phyloP scores from a whole-genome alignment of 2,888 invertebrate genomes.

The Pterostichus madidus region DNA sequence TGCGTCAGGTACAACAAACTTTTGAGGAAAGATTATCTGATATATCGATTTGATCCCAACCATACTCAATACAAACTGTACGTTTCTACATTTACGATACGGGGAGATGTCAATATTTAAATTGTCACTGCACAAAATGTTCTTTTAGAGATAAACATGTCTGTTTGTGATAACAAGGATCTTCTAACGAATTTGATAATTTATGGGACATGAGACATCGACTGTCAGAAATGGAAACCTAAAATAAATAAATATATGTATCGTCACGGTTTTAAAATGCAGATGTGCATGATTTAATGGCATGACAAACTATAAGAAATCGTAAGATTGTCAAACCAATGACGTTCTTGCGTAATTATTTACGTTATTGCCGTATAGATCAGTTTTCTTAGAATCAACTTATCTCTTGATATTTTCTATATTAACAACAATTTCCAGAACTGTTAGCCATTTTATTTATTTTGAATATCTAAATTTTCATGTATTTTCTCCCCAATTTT shows the following conservation, averaged over 20 bases:
- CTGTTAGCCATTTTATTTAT: too few species aligned
- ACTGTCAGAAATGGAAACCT: neutral
- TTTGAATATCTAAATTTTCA: too few species aligned
- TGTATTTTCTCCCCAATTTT: too few species aligned
- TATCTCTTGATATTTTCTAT: too few species aligned
- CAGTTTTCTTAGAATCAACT: too few species aligned
- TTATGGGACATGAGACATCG: neutral
- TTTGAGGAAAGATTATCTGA: slow-evolving; percentile 17
- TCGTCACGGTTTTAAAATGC: neutral
- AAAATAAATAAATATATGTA: neutral
- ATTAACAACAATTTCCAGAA: too few species aligned
- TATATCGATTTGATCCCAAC: slow-evolving; percentile 45
- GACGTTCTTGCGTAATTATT: too few species aligned
- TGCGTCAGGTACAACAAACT: slow-evolving; percentile 28
- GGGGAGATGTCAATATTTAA: slow-evolving; percentile 49
- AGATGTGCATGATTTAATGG: neutral
- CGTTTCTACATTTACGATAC: neutral
- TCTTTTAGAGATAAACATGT: slow-evolving; percentile 50
- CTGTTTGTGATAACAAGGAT: slow-evolving; percentile 16
- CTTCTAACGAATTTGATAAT: slow-evolving; percentile 22
- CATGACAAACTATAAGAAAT: too few species aligned
- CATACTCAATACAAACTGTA: slow-evolving; percentile 53
- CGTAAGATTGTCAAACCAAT: too few species aligned
- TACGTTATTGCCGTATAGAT: too few species aligned
- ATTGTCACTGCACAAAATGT: slow-evolving; percentile 54